Conservation (phyloP, 2,797 vertebrate species). For the Tachyglossus aculeatus region DNA sequence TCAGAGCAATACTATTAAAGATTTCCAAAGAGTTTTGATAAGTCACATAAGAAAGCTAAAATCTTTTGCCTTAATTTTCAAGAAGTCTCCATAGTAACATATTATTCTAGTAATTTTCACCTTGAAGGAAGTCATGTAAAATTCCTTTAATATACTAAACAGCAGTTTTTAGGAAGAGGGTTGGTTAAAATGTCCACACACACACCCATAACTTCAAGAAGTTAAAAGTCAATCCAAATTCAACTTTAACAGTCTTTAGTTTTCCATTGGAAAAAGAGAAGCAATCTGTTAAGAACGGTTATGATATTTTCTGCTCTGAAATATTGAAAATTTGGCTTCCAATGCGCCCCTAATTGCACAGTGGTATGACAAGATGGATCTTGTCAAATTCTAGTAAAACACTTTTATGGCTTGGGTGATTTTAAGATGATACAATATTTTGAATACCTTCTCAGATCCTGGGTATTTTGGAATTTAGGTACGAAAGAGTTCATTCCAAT, state of each 20-base stretch:
- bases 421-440: neutral
- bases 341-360: too few relatives aligned
- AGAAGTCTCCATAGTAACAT: constrained; percentile 45
- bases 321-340: too few relatives aligned
- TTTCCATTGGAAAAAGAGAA: neutral
- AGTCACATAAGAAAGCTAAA: constrained; percentile 33
- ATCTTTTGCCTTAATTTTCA: constrained; percentile 43
- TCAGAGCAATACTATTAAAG: constrained; percentile 28
- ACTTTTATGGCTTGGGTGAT: neutral
- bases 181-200: constrained; percentile 39
- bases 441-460: neutral
- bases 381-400: neutral
- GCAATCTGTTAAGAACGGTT: neutral
- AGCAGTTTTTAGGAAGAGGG: constrained; percentile 8
- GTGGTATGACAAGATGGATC: too few relatives aligned
- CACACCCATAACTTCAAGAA: neutral
- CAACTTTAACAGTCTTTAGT: neutral
- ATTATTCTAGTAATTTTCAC: constrained; percentile 41
- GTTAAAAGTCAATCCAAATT: constrained; percentile 16
- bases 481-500: neutral
- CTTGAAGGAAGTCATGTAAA: constrained; percentile 36
- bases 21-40: constrained; percentile 26
- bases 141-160: constrained; percentile 26
- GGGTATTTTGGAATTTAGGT: neutral
- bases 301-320: too few relatives aligned